phyloP scores from a whole-genome alignment of 2,113 vertebrate species.

The Catagonus wagneri region DNA sequence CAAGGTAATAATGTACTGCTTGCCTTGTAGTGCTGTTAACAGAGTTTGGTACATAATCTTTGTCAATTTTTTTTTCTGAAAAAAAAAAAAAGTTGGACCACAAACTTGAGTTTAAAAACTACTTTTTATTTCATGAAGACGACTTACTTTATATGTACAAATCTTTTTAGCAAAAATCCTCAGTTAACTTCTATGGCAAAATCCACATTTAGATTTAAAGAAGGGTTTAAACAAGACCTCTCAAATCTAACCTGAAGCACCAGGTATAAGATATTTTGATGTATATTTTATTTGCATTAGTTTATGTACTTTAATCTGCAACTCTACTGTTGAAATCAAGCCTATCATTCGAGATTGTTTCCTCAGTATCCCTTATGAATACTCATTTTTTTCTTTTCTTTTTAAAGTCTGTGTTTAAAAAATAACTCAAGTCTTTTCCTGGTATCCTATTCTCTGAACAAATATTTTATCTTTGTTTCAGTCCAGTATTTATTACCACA shows the following conservation, averaged over 20 bases:
- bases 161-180: neutral
- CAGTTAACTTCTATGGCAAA: neutral
- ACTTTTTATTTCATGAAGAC: neutral
- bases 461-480: constrained; percentile 72
- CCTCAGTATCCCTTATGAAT: constrained; percentile 16
- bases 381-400: constrained; percentile 36
- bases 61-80: neutral
- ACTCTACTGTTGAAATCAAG: constrained; percentile 43
- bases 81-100: neutral
- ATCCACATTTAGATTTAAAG: neutral
- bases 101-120: neutral
- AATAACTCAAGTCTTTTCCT: constrained; percentile 40
- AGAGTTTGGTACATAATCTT: neutral
- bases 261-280: neutral
- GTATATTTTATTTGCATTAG: neutral
- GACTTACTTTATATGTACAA: constrained; percentile 33
- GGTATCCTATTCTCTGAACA: constrained; percentile 57
- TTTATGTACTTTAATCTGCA: neutral
- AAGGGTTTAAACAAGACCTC: neutral
- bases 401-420: constrained; percentile 6
- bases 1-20: neutral
- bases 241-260: neutral
- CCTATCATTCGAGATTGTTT: constrained; percentile 37
- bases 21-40: neutral
- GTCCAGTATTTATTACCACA: constrained; percentile 72